Conservation (phyloP, 2,113 vertebrate species). For the Lampris incognitus region DNA sequence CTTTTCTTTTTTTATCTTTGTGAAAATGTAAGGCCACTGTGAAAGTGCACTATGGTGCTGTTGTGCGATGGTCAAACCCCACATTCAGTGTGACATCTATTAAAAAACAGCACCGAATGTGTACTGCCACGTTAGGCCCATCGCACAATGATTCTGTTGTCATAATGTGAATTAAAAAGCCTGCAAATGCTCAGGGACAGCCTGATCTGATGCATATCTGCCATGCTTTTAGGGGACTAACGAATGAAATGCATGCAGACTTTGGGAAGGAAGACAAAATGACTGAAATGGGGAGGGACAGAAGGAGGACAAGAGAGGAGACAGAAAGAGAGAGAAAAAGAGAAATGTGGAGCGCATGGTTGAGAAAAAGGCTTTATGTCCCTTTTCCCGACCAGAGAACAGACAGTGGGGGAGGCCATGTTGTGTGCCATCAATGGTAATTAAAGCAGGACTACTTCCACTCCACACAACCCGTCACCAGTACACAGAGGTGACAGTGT, state of each 20-base stretch:
- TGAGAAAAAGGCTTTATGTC: slow-evolving; percentile 70
- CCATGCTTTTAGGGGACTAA: slow-evolving; percentile 79
- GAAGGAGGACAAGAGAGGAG: background rate
- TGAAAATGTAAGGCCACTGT: too few relatives aligned
- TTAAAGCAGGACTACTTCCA: slow-evolving; percentile 55
- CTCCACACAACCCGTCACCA: too few relatives aligned
- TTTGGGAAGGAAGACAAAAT: slow-evolving; percentile 54
- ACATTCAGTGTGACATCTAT: slow-evolving; percentile 41
- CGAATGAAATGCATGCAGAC: slow-evolving; percentile 75
- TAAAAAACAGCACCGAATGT: slow-evolving; percentile 30
- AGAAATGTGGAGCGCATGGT: slow-evolving; percentile 27
- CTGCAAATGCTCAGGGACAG: slow-evolving; percentile 57
- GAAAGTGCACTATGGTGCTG: too few relatives aligned
- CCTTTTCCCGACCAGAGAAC: slow-evolving; percentile 55
- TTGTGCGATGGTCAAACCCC: background rate
- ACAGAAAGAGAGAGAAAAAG: slow-evolving; percentile 10
- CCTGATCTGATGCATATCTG: slow-evolving; percentile 76
- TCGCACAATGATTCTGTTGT: slow-evolving; percentile 52
- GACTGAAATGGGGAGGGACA: background rate
- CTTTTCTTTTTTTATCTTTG: too few relatives aligned
- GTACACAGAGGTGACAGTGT: too few relatives aligned
- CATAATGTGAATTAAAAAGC: slow-evolving; percentile 51
- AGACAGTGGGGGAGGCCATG: slow-evolving; percentile 63
- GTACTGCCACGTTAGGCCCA: slow-evolving; percentile 45
- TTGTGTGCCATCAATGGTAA: slow-evolving; percentile 64